These are phyloP conservation scores for Pangasius mekongensis DNA, from an alignment of 2,797 vertebrate species.

Conservation along the genomic window DNA sequence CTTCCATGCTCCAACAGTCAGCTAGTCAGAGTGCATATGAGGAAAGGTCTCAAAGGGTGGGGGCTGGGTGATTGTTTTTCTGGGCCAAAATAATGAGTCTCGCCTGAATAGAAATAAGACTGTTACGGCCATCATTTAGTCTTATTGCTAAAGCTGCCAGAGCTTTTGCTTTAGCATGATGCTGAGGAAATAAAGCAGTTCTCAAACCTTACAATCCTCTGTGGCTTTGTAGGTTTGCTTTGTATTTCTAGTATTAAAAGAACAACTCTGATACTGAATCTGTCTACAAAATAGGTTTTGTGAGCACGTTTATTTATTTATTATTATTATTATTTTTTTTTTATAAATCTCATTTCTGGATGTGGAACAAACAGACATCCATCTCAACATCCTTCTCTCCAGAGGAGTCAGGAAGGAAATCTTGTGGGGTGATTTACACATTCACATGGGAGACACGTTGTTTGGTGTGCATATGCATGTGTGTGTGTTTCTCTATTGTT, in stretches of 20 bases:
- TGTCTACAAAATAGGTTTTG: not conserved
- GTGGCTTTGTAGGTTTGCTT: not conserved
- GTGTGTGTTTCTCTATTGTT: not conserved
- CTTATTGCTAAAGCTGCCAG: not conserved
- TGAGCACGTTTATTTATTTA: not conserved
- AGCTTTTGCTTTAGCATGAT: not conserved
- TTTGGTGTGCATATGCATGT: not conserved
- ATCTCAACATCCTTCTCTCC: not conserved
- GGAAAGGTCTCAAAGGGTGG: constrained; percentile 39
- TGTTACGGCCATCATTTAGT: not conserved
- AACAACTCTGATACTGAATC: not conserved
- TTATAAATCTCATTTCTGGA: not conserved
- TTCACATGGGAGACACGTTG: not conserved
- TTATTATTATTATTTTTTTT: not conserved
- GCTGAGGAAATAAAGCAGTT: not conserved
- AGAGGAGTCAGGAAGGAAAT: not conserved
- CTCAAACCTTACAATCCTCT: not conserved
- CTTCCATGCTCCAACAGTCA: constrained; percentile 7
- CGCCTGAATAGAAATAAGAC: constrained; percentile 41
- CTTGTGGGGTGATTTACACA: not conserved
- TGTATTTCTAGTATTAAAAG: not conserved
- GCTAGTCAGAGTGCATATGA: constrained; percentile 11
- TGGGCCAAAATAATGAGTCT: constrained; percentile 50
- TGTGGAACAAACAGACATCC: not conserved
- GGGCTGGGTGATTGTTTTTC: constrained; percentile 28